Conservation (phyloP, 2,797 vertebrate genomes). For the Tragopan temminckii region DNA sequence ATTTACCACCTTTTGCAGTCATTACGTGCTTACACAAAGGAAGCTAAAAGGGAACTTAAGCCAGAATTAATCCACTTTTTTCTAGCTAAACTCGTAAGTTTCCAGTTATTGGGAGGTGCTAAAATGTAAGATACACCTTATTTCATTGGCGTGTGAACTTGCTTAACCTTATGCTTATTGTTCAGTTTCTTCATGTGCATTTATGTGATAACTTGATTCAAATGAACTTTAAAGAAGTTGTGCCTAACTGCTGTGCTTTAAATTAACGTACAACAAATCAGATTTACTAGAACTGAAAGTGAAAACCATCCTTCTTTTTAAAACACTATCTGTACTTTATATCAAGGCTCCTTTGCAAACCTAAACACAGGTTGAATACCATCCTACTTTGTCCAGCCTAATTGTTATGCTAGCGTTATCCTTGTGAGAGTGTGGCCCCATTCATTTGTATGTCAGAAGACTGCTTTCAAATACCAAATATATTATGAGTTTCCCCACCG, state of each 20-base stretch:
- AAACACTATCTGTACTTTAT: not conserved
- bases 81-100: not conserved
- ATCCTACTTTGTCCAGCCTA: not conserved
- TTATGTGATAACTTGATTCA: not conserved
- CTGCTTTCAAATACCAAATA: not conserved
- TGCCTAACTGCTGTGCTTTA: not conserved
- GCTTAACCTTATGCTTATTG: not conserved
- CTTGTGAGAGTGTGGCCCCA: not conserved
- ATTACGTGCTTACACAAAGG: not conserved
- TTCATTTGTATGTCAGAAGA: not conserved
- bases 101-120: not conserved
- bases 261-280: not conserved
- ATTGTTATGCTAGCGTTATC: not conserved
- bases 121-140: not conserved
- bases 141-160: not conserved
- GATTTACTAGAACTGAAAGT: not conserved
- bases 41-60: not conserved
- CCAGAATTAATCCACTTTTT: not conserved
- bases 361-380: not conserved
- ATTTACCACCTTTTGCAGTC: rapidly evolving
- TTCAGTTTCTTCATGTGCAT: not conserved
- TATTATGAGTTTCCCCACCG: not conserved
- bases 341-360: not conserved
- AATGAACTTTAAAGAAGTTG: not conserved
- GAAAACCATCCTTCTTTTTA: not conserved